Percentiles rank a stretch among this genome's conserved stretches.
These are phyloP conservation scores for Lipotes vexillifer DNA, from an alignment of 2,113 vertebrate species.

Conservation along the genomic window DNA sequence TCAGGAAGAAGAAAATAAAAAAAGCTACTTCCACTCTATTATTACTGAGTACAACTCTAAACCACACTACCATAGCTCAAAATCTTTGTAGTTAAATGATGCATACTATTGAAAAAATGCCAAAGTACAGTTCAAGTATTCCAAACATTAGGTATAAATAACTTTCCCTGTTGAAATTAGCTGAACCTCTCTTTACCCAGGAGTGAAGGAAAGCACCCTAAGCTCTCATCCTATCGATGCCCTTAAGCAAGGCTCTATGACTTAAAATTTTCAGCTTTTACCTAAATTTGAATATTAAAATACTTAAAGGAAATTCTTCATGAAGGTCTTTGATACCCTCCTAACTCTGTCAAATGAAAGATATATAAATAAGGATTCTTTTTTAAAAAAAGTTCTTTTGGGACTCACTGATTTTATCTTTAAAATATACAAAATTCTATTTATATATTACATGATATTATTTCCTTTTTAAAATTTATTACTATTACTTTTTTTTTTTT, in stretches of 20 bases:
- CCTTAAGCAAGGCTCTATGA: neutral
- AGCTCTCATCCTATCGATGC: neutral
- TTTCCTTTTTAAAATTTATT: neutral
- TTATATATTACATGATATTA: neutral
- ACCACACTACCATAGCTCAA: neutral
- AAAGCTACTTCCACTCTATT: neutral
- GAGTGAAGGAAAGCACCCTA: neutral
- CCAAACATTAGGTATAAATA: neutral
- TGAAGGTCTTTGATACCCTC: slow-evolving; percentile 91
- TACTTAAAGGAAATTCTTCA: slow-evolving; percentile 86
- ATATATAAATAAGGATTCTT: neutral
- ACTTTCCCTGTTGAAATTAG: neutral
- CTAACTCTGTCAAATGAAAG: slow-evolving; percentile 82
- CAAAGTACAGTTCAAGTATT: neutral
- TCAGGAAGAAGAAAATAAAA: neutral
- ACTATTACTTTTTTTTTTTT: too few species aligned
- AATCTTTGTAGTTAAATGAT: neutral
- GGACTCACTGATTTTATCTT: neutral
- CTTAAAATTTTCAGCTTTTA: slow-evolving; percentile 91
- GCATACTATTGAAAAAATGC: neutral
- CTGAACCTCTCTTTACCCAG: neutral
- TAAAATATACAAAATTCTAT: neutral
- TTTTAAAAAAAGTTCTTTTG: neutral
- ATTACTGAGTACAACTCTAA: neutral
- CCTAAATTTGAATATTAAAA: slow-evolving; percentile 91